These are phyloP conservation scores for Lathamus discolor DNA, from an alignment of 2,113 vertebrate species.

Conservation along the genomic window DNA sequence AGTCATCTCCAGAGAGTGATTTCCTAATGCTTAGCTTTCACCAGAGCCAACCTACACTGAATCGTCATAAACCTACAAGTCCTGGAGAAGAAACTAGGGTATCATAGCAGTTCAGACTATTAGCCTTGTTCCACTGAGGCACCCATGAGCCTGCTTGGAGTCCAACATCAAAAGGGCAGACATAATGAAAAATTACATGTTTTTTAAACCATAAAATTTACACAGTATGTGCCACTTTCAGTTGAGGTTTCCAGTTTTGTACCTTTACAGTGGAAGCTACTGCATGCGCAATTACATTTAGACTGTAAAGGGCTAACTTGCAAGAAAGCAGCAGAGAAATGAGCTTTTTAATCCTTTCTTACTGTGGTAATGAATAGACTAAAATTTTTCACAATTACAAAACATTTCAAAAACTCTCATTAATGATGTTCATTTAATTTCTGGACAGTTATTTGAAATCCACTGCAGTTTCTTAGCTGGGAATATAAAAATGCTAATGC, in stretches of 20 bases:
- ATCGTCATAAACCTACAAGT: neutral
- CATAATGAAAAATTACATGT: neutral
- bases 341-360: neutral
- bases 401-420: neutral
- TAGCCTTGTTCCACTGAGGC: neutral
- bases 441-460: neutral
- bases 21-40: neutral
- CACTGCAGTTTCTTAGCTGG: neutral
- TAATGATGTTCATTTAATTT: neutral
- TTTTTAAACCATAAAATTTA: neutral
- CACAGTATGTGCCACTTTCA: neutral
- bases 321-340: neutral
- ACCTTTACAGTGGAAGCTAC: neutral
- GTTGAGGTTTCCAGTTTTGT: neutral
- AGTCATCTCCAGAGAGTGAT: neutral
- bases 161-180: neutral
- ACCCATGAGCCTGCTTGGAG: neutral
- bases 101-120: neutral
- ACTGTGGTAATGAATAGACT: neutral
- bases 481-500: neutral
- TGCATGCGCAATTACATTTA: neutral
- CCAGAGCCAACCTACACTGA: neutral
- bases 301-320: neutral
- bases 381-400: neutral
- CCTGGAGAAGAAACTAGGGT: neutral